Evolutionary conservation across 2,888 invertebrate species (phyloP), one percentile per base, ranked within the genome.

Genomic region (Petrolisthes cinctipes): DNA sequence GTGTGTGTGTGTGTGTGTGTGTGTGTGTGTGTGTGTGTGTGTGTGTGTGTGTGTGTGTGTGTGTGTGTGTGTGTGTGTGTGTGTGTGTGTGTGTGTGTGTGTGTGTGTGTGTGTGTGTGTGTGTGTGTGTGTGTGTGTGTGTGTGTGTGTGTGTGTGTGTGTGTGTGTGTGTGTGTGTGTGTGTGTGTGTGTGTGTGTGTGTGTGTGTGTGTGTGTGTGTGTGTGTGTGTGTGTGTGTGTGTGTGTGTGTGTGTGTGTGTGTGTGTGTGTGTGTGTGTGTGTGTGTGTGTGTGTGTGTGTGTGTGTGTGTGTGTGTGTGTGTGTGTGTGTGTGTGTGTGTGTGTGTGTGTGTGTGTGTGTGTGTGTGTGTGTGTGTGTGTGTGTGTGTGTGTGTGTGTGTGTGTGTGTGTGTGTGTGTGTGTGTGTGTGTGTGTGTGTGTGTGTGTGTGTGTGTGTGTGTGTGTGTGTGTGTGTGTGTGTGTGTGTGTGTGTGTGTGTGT

Each of bases 291-390:
- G 75, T 75, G 75, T 75, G 75, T 75, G 6, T 75, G 75, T 5
- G 75, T 5, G 75, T 5, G 6, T 5, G 75, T 75, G 75, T 75
- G 75, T 75, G 75, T 75, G 75, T 20, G 23, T 75, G 75, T 75
- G 75, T 75, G 75, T 75, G 75, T 75, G 75, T 75, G 75, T 75
- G 75, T 75, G 23, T 75, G 23, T 75, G 75, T 75, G 75, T 75
- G 75, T 75, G 75, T 75, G 75, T 75, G 75, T 75, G 75, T 75
- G 75, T 75, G 75, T 75, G 75, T 75, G 23, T 75, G 23, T 75
- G 75, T 75, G 75, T 75, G 75, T 20, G 75, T 75, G 75, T 75
- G 14, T 20, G n/a, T 75, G 75, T 75, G 20, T 75, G 23, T 75
- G 23, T 75, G 75, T 14, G 75, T 75, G 75, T 75, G 75, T 75